Percentiles rank a stretch among this genome's conserved stretches.
Evolutionary conservation across 2,113 vertebrate genomes (phyloP).

Genomic region (Vulpes vulpes): DNA sequence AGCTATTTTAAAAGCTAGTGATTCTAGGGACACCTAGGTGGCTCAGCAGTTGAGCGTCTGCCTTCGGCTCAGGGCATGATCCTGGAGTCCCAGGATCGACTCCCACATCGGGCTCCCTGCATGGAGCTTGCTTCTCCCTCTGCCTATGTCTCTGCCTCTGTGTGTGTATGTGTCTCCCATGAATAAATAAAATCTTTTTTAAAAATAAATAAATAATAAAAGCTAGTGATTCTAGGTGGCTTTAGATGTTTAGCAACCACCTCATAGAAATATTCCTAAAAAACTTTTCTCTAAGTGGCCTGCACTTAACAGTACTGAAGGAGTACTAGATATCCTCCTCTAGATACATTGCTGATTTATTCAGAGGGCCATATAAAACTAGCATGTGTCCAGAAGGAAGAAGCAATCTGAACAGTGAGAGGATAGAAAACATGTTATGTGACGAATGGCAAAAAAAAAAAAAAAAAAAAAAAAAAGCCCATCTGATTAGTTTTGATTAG

Average conservation of each 20-base stretch:
- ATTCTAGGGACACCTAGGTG: background rate
- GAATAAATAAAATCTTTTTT: too few species aligned
- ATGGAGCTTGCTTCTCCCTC: too few species aligned
- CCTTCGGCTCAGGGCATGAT: too few species aligned
- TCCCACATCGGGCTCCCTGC: too few species aligned
- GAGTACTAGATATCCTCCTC: background rate
- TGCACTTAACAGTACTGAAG: slow-evolving; percentile 6
- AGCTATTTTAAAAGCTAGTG: slow-evolving; percentile 32
- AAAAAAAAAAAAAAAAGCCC: background rate
- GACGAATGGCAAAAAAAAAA: background rate
- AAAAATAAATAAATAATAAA: background rate
- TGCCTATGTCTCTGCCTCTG: too few species aligned
- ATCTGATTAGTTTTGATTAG: background rate
- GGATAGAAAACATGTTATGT: slow-evolving; percentile 1
- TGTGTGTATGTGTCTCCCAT: too few species aligned
- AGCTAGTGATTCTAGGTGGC: background rate
- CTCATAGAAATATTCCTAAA: background rate
- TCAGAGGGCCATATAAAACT: slow-evolving; percentile 21
- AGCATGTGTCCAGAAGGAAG: slow-evolving; percentile 7
- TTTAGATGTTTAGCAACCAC: background rate
- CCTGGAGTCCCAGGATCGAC: too few species aligned
- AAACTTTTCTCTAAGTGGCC: background rate
- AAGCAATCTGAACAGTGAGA: slow-evolving; percentile 24
- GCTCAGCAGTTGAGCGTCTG: too few species aligned
- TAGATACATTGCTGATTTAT: background rate